Evolutionary conservation across 2,113 vertebrate genomes (phyloP), one percentile per base, ranked within the genome.

Genomic region (Neolamprologus variostigma): DNA sequence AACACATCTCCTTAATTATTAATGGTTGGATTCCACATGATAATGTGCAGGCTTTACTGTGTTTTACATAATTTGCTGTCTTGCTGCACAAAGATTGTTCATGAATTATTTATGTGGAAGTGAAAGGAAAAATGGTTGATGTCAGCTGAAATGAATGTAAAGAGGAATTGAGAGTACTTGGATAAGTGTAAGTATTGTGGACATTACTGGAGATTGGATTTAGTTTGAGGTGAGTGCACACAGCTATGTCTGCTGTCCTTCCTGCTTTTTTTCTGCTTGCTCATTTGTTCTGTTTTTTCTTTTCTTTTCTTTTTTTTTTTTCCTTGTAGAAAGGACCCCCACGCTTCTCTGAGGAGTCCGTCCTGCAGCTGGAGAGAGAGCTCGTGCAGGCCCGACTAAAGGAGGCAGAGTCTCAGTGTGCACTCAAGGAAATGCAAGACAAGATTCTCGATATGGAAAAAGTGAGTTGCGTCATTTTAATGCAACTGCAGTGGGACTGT

Each of bases 341-440:
- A 90, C 97, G 96, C 79, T 98, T 97, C 96, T 97, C 96, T 17
- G 98, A 99, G 97, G 98, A 99, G 94, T 98, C 97, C 71, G 96
- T 99, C 87, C 96, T 99, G 82, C 98, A 99, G 92, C 95, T 99
- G 94, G 98, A 99, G 94, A 97, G 96, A 85, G 98, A 99, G 92
- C 95, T 99, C 55, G 98, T 99, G 6, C 98, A 99, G 94, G 98
- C 98, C 83, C 96, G 98, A 54, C 96, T 99, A 89, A 98, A 97
- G 92, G 98, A 99, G 96, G 99, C 99, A 0, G 99, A 99, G 92
- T 98, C 98, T 83, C 98, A 98, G 86, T 99, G 98, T 92, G 98
- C 98, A 1, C 96, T 99, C 83, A 99, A 98, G 93, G 99, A 99
- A 93, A 99, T 99, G 98, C 99, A 99, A 90, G 98, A 99, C 96